Evolutionary conservation across 2,797 vertebrate species (phyloP).

Genomic region (Phalanger gymnotis): DNA sequence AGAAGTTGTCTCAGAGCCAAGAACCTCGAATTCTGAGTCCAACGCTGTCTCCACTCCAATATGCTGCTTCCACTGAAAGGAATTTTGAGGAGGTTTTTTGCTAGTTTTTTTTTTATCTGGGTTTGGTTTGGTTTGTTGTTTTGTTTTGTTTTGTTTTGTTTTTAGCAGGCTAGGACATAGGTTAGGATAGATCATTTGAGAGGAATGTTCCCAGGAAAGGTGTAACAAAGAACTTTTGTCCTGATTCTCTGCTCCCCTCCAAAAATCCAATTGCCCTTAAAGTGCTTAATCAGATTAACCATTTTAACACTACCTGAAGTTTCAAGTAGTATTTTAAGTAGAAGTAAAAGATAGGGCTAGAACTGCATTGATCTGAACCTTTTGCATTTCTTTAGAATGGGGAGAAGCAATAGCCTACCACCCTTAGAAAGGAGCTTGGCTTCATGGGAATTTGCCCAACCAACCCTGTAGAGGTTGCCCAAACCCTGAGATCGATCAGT

Average conservation of each 20-base stretch:
- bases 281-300: background rate
- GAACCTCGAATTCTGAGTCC: background rate
- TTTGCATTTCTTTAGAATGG: slow-evolving; percentile 5
- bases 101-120: background rate
- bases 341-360: background rate
- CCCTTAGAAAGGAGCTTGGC: background rate
- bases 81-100: background rate
- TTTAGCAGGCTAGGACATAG: background rate
- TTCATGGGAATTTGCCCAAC: background rate
- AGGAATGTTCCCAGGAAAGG: background rate
- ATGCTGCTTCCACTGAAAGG: background rate
- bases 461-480: slow-evolving; percentile 11
- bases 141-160: background rate
- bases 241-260: background rate
- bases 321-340: background rate
- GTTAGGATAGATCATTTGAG: background rate
- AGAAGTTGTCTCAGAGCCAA: background rate
- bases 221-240: background rate
- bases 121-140: background rate
- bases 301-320: background rate
- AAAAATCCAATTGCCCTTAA: background rate
- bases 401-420: slow-evolving; percentile 28
- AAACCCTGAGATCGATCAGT: slow-evolving; percentile 1
- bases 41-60: background rate
- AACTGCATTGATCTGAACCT: background rate